Percentiles rank a stretch among this genome's conserved stretches.
Conservation (phyloP, 2,888 invertebrate genomes). For the Plagodis dolabraria region DNA sequence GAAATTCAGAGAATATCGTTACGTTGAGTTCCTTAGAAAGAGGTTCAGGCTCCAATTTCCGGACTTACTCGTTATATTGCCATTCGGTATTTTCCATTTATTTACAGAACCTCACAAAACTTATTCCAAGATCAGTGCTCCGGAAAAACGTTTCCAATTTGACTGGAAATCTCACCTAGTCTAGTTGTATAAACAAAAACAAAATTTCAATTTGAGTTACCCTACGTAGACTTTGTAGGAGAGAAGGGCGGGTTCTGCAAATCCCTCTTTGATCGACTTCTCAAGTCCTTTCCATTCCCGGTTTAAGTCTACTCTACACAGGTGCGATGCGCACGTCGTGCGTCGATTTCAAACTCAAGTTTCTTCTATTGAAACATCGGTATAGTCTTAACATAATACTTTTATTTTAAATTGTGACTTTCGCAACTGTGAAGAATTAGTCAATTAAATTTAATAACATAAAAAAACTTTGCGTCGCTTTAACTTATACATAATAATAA, state of each 20-base stretch:
- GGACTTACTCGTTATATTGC: too few relatives aligned
- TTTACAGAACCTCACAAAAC: constrained; percentile 6
- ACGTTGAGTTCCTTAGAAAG: too few relatives aligned
- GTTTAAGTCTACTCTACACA: background rate
- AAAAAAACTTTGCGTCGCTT: too few relatives aligned
- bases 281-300: constrained; percentile 42
- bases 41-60: too few relatives aligned
- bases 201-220: constrained; percentile 69
- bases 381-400: too few relatives aligned
- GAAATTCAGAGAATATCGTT: too few relatives aligned
- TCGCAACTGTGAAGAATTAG: too few relatives aligned
- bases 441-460: too few relatives aligned
- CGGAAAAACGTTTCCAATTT: constrained; percentile 33
- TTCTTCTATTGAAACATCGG: too few relatives aligned
- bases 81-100: constrained; percentile 1
- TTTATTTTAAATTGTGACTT: too few relatives aligned
- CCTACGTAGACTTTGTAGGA: constrained; percentile 22
- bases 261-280: constrained; percentile 79
- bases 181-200: constrained; percentile 67
- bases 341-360: too few relatives aligned
- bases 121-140: constrained; percentile 8
- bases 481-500: too few relatives aligned
- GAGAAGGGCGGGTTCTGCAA: constrained; percentile 58
- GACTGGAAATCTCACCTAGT: constrained; percentile 56
- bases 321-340: background rate